Evolutionary conservation across 2,113 vertebrate genomes (phyloP), one percentile per base, ranked within the genome.

Genomic region (Zapus hudsonius): DNA sequence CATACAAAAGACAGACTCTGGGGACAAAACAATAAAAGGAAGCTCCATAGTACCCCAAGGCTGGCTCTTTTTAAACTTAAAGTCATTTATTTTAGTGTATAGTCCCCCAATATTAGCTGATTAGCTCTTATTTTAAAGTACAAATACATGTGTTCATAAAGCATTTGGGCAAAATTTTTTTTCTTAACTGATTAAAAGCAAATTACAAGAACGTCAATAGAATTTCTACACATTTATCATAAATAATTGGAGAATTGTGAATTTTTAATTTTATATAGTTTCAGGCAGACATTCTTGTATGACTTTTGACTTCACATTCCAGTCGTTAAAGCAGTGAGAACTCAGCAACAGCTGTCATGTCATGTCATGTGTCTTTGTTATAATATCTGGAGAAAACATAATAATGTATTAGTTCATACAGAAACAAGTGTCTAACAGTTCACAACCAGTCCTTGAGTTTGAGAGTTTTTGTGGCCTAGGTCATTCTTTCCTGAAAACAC

Each of bases 351-450:
- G 64, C 12, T 94, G 63, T 83, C 95, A 95, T 3, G n/a, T 89
- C 13, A 47, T 95, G 90, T 47, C 87, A 90, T 87, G 81, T 90
- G 87, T 89, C 94, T 96, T 95, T 95, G 92, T 94, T 93, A 97
- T 96, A 92, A 97, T 95, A 96, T 97, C 97, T 97, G 79, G 84
- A 94, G 67, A 69, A 70, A 87, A 94, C 52, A 81, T 16, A 90
- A 94, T 40, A 94, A 93, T 27, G 70, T 33, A 79, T 97, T 95
- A 96, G 33, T 95, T 94, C 31, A 91, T 67, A 91, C 17, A 72
- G 29, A 92, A 96, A 13, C 74, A 91, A 38, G 67, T 87, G 9
- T 80, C 4, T 20, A 89, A 38, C 16, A 90, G 93, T 40, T 91
- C 89, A 92, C 57, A 89, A 89, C 36, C 25, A 84, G 9, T 42